Base-by-base conservation (phyloP, 2,797 vertebrate species). In the Craterocephalus amniculus region DNA sequence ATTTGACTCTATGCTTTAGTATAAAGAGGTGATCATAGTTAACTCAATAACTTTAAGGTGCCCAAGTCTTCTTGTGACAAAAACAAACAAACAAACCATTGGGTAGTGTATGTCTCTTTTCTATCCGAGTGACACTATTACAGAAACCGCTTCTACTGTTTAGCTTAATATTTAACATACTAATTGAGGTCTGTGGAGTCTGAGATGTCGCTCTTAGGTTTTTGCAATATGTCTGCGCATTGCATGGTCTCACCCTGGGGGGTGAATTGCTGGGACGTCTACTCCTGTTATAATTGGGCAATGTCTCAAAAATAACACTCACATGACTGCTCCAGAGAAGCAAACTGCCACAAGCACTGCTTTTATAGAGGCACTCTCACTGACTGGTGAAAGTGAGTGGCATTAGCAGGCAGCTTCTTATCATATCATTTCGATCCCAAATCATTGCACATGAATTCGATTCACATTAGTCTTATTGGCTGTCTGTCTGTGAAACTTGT, bases 391-490 rank as follows among this genome's bases (percentile, higher is more conserved):
- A 43, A 45, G n/a, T 45, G 18, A 45, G n/a, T n/a, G 18, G 20
- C 7, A 45, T n/a, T 45, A n/a, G 9, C 43, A 9, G 8, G 18
- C 43, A n/a, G 18, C 20, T 45, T 18, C 13, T 43, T 43, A 20
- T 43, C 18, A 43, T 45, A 45, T 45, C 8, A n/a, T n/a, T 54
- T 54, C 29, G 26, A 27, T 16, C 14, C 51, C 6, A 29, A 54
- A 14, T 35, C 31, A 31, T 32, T n/a, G 20, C 48, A 45, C 31
- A 66, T 48, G 68, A 58, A 66, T 57, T 54, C 4, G 56, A 38
- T 75, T 71, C 70, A 71, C 64, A 71, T 48, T 58, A 70, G 4
- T 66, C 40, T 52, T 26, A 60, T 48, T 81, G 74, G 66, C 51
- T 69, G 38, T 29, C 10, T 62, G 10, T 72, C 26, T 2, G 22